Percentiles rank a stretch among this genome's conserved stretches.
Conservation (phyloP, 1,140 invertebrate genomes). For the Antheraea mylitta region DNA sequence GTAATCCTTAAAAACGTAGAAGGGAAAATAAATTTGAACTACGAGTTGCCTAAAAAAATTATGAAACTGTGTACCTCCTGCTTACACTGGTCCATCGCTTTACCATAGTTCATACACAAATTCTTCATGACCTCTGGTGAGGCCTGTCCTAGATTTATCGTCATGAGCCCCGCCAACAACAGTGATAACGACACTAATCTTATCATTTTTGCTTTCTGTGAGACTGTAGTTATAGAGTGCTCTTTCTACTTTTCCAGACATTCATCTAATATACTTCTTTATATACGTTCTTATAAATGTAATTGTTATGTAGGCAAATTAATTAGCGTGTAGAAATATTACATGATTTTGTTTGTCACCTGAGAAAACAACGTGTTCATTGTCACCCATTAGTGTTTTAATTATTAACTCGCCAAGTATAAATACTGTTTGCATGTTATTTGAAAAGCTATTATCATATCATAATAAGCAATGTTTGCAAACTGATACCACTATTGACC, state of each 20-base stretch:
- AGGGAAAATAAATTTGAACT: too few species aligned
- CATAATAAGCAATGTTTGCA: neutral
- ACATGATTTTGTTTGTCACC: neutral
- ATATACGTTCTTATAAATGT: too few species aligned
- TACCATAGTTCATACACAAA: constrained; percentile 29
- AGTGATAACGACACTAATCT: neutral
- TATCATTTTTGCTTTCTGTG: constrained; percentile 5
- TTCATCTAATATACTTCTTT: too few species aligned
- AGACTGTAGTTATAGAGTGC: neutral
- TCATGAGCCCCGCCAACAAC: constrained; percentile 5
- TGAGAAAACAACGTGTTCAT: neutral
- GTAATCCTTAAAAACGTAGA: too few species aligned
- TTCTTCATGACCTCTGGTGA: constrained; percentile 34
- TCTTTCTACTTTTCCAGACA: neutral
- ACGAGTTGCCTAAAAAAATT: too few species aligned
- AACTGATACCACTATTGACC: neutral
- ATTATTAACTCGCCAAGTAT: neutral
- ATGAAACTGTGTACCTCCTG: constrained; percentile 19
- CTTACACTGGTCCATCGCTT: constrained; percentile 26
- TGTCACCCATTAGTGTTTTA: neutral
- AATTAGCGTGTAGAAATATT: neutral
- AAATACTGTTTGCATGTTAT: neutral
- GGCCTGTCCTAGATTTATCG: constrained; percentile 3
- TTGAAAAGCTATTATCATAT: neutral
- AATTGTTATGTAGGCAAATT: too few species aligned